Evolutionary conservation across 1,140 invertebrate species (phyloP).

Genomic region (Micrasema longulum): DNA sequence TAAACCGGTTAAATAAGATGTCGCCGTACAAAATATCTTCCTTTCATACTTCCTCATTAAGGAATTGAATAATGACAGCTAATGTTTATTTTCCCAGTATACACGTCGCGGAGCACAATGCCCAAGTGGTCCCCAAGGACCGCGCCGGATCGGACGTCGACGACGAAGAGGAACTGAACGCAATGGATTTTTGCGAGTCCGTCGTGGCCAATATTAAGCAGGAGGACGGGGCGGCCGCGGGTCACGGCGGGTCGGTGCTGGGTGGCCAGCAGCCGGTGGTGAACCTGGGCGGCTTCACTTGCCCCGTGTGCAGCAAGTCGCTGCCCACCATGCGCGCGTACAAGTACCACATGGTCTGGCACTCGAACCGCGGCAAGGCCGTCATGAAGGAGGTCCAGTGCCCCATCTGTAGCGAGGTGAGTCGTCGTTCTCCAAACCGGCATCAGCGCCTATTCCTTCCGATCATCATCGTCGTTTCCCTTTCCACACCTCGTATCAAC

Average conservation of each 20-base stretch:
- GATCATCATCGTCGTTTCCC: too few relatives aligned
- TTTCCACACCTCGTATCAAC: too few relatives aligned
- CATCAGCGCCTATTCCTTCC: too few relatives aligned
- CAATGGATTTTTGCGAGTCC: conserved; percentile 68
- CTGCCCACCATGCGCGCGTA: conserved; percentile 60
- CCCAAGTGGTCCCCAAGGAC: background rate
- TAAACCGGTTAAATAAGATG: too few relatives aligned
- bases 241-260: conserved; percentile 60
- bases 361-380: conserved; percentile 57
- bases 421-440: too few relatives aligned
- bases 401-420: conserved; percentile 63
- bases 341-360: conserved; percentile 63
- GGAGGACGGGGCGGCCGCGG: conserved; percentile 56
- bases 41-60: too few relatives aligned
- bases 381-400: conserved; percentile 60
- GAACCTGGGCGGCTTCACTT: conserved; percentile 60
- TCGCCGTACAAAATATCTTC: too few relatives aligned
- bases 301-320: conserved; percentile 61
- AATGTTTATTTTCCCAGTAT: background rate
- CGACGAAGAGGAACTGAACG: conserved; percentile 51
- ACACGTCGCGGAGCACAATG: conserved; percentile 35
- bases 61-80: too few relatives aligned
- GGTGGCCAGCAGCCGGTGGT: conserved; percentile 57
- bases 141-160: conserved; percentile 13
- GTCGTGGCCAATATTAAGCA: conserved; percentile 58